Percentiles rank a stretch among this genome's conserved stretches.
phyloP scores from a whole-genome alignment of 2,113 vertebrate genomes.

The Pyrgilauda ruficollis region DNA sequence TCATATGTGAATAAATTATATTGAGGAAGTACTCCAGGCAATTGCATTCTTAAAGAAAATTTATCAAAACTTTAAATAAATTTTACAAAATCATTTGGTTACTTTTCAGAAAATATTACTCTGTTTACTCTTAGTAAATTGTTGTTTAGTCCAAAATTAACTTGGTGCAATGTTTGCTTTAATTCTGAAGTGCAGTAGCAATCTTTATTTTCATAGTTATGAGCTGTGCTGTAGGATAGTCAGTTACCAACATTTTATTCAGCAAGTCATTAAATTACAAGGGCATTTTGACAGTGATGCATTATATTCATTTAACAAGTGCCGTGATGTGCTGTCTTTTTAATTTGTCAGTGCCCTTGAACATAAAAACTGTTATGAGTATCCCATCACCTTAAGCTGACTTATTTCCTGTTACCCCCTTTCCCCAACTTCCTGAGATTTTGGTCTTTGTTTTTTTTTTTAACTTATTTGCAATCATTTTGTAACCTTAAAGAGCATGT shows the following conservation, averaged over 20 bases:
- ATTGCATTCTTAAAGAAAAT: background rate
- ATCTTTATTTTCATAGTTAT: background rate
- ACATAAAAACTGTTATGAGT: background rate
- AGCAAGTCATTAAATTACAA: constrained; percentile 57
- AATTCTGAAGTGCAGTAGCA: background rate
- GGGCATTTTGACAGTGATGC: constrained; percentile 51
- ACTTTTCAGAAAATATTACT: background rate
- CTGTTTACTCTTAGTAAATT: background rate
- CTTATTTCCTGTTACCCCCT: background rate
- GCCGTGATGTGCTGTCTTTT: background rate
- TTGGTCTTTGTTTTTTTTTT: background rate
- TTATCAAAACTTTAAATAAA: background rate
- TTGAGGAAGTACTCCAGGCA: background rate
- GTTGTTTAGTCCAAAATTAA: background rate
- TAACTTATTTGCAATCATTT: background rate
- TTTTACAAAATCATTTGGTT: background rate
- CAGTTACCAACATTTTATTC: background rate
- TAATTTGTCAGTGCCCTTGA: constrained; percentile 30
- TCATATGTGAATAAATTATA: background rate
- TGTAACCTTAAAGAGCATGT: background rate
- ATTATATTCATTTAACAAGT: constrained; percentile 42
- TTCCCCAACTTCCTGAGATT: background rate
- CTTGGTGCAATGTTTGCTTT: background rate
- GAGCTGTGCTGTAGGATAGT: background rate
- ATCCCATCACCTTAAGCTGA: background rate